Percentiles rank a stretch among this genome's conserved stretches.
Evolutionary conservation across 30 jellyfish, hydroid and myxozoan species (phyloP).

Genomic region (Aurelia aurita): DNA sequence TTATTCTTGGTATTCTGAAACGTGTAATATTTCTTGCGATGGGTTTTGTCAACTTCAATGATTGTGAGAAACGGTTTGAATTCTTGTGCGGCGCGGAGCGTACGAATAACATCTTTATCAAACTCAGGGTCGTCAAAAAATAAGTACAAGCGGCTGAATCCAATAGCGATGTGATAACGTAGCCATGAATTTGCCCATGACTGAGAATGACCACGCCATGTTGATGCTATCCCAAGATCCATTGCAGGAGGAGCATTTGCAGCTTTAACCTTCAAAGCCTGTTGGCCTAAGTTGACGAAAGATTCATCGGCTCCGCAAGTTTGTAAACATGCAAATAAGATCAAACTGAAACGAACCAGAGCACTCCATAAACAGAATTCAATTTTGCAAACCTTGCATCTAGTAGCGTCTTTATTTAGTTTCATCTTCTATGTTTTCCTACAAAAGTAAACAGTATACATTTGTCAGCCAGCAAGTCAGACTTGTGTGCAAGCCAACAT

Average conservation of each 20-base stretch:
- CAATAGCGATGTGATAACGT: constrained; percentile 62
- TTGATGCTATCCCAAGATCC: constrained; percentile 44
- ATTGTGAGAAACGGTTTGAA: constrained; percentile 24
- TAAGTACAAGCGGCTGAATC: constrained; percentile 60
- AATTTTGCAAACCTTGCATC: no score
- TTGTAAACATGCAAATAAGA: no score
- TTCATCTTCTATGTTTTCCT: no score
- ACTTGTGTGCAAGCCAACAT: no score
- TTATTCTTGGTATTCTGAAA: not conserved
- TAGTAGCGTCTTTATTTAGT: no score
- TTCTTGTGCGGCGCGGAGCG: constrained; percentile 37
- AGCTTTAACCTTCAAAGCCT: constrained; percentile 16
- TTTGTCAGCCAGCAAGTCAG: no score
- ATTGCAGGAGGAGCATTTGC: constrained; percentile 2
- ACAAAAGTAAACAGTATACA: no score
- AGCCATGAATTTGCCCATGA: constrained; percentile 80
- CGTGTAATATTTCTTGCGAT: constrained; percentile 62
- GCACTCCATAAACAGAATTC: no score
- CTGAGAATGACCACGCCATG: constrained; percentile 71
- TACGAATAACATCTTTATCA: constrained; percentile 25
- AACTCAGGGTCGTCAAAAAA: constrained; percentile 61
- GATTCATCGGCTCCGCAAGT: constrained; percentile 8
- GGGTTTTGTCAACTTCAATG: constrained; percentile 32
- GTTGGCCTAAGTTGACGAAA: constrained; percentile 48
- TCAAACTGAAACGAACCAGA: no score